phyloP scores from a whole-genome alignment of 2,797 vertebrate species.

The Spea hammondii region DNA sequence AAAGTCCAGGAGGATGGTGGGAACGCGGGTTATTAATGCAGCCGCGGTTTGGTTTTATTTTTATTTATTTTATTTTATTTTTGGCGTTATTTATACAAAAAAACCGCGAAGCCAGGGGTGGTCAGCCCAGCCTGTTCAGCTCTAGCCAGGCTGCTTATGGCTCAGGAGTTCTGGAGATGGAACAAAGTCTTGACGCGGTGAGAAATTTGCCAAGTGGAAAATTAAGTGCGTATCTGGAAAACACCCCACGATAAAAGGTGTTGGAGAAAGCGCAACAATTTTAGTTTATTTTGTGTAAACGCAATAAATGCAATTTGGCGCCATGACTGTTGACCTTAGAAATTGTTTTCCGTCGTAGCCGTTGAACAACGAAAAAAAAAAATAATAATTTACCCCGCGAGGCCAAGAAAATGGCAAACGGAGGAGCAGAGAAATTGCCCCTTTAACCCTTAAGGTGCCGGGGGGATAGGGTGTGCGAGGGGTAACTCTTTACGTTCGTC shows the following conservation, averaged over 20 bases:
- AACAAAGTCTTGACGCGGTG: neutral
- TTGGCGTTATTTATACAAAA: neutral
- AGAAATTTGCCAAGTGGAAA: constrained; percentile 8
- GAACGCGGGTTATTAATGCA: neutral
- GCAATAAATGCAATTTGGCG: constrained; percentile 37
- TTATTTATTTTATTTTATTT: neutral
- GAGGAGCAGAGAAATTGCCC: constrained; percentile 6
- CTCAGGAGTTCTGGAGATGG: neutral
- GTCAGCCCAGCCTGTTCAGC: neutral
- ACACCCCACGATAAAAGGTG: constrained; percentile 1
- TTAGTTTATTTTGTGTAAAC: constrained; percentile 36
- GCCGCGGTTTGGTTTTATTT: no score
- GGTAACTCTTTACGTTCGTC: no score
- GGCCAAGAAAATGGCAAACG: constrained; percentile 31
- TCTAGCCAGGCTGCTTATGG: neutral
- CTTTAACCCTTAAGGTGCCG: neutral
- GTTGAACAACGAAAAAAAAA: neutral
- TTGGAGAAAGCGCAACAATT: constrained; percentile 22
- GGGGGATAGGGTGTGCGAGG: no score
- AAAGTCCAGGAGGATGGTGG: neutral
- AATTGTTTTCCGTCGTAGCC: constrained; percentile 24
- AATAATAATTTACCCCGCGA: neutral
- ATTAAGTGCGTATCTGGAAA: constrained; percentile 10
- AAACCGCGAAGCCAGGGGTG: neutral
- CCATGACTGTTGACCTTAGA: constrained; percentile 1